Base-by-base conservation (phyloP, 2,797 vertebrate species). In the Pygocentrus nattereri region DNA sequence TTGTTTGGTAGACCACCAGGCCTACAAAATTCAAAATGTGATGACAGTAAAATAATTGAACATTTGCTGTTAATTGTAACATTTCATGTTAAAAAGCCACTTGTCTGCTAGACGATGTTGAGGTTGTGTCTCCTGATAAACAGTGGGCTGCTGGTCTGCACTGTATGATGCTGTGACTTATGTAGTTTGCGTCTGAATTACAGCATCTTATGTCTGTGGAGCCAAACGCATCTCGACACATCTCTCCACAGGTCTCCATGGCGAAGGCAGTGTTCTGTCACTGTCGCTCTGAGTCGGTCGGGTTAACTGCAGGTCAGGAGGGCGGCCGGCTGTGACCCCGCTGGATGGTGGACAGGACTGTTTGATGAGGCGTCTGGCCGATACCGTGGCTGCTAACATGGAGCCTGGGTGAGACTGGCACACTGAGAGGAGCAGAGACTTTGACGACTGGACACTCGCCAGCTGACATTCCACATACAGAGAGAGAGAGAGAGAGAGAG, bases 401-500 rank as follows among this genome's bases (percentile, higher is more conserved):
- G 92, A 91, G 90, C 89, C 92, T 82, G 68, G 74, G 85, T 85
- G 86, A 85, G 89, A 86, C 83, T 85, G 87, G 87, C 74, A 79
- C 81, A 62, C 80, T 76, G 82, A 69, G 90, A 94, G 93, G 93
- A 90, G 91, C 90, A 91, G 91, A 84, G 78, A 92, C 92, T 91
- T 61, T 92, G 84, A 89, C 87, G 88, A 91, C 92, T 94, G 94
- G 93, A 92, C 23, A 85, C 85, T 90, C 92, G 93, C 94, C 94
- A 95, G 90, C 92, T 95, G 93, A 95, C 92, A 94, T 95, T 95
- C 93, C 92, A 92, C 65, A 92, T 92, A 92, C 93, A 92, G 92
- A 94, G 92, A 91, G 91, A 92, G 80, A 76, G 72, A 31, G 59
- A 31, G 59, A 16, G 59, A 18, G 25, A 30, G 59, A 30, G 59